These are phyloP conservation scores for Chromobotia macracanthus DNA, from an alignment of 2,797 vertebrate species.

Conservation along the genomic window DNA sequence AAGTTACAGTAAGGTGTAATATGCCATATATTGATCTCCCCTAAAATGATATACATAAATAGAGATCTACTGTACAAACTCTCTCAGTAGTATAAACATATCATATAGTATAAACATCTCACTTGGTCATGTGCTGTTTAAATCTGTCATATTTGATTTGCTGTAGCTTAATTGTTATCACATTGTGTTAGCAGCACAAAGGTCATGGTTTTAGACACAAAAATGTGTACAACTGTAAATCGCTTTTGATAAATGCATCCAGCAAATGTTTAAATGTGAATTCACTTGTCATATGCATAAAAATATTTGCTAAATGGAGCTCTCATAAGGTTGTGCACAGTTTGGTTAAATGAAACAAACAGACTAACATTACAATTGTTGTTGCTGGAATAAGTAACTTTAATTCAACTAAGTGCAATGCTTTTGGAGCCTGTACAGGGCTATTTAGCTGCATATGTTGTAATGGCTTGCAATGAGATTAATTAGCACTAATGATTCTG, in stretches of 20 bases:
- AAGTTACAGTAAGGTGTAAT: background rate
- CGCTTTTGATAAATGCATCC: no score
- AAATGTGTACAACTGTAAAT: no score
- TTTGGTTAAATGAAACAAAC: background rate
- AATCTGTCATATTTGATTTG: background rate
- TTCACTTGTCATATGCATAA: background rate
- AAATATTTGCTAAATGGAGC: background rate
- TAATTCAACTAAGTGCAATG: background rate
- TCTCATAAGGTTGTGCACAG: background rate
- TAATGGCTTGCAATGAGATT: background rate
- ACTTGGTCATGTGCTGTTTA: background rate
- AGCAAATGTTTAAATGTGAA: no score
- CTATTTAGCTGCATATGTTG: background rate
- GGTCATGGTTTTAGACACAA: no score
- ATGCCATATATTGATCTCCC: background rate
- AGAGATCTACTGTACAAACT: background rate
- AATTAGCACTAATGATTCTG: background rate
- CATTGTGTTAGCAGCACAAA: no score
- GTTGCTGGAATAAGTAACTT: background rate
- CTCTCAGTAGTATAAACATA: background rate
- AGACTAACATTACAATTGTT: background rate
- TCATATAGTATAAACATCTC: background rate
- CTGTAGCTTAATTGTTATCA: no score
- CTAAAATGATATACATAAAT: background rate
- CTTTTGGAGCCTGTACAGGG: background rate